Evolutionary conservation across 2,888 invertebrate genomes (phyloP), one percentile per base, ranked within the genome.

Genomic region (Odontomyia ornata): DNA sequence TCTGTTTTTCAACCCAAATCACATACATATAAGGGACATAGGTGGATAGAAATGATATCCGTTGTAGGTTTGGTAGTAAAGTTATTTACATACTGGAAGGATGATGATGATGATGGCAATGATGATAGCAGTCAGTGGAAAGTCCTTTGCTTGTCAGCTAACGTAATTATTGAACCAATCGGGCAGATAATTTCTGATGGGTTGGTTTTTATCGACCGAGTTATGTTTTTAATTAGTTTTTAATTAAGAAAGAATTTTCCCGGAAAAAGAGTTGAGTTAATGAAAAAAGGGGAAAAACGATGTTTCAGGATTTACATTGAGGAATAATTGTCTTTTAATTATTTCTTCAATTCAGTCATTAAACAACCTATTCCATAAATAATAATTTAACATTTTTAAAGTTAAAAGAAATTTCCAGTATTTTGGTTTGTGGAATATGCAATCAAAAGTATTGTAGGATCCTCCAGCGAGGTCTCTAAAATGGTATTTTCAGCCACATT

Each of bases 181-280:
- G 15, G 47, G 47, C 9, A 27, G 47, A 69, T 69, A 69, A 69
- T 69, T 69, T 46, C 0, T 47, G 65, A 65, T 65, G 43, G 27
- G 65, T 25, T 47, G 21, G 25, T 25, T 60, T 21, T 60, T 60
- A 25, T 25, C 60, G 69, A 46, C 18, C 47, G 47, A 1, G 28
- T 69, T 69, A 69, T 69, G 46, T 69, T 69, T 46, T 69, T 47
- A 69, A 69, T 69, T 69, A 47, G 47, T 69, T 69, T 69, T 69
- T 69, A 69, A 69, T 69, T 46, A 30, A 46, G 46, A 25, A 46
- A 69, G 25, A 69, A 69, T 69, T 69, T 69, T 47, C 23, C 13
- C 47, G 69, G 25, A 47, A 69, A 65, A 69, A 52, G 52, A n/a
- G 52, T 4, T 15, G 52, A 15, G 9, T 9, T 36, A 5, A 36